Evolutionary conservation across 2,888 invertebrate species (phyloP).

Genomic region (Cryptus armator): DNA sequence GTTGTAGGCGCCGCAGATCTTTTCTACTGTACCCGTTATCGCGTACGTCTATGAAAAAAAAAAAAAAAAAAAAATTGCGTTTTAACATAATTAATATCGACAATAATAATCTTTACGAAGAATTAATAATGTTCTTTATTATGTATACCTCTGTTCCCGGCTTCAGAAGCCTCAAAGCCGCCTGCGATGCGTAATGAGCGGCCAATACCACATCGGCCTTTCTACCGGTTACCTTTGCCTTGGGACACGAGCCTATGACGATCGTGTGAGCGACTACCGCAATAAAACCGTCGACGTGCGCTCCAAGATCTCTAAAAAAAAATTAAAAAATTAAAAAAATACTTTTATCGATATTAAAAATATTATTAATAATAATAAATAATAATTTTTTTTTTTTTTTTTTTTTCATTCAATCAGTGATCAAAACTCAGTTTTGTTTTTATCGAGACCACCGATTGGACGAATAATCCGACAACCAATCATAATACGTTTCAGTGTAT

Average conservation of each 20-base stretch:
- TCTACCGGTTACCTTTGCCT: slow-evolving; percentile 92
- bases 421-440: neutral
- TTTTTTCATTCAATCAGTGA: neutral
- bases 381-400: neutral
- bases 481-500: neutral
- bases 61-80: neutral
- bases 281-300: slow-evolving; percentile 99
- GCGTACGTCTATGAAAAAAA: slow-evolving; percentile 90
- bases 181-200: slow-evolving; percentile 98
- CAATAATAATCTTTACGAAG: slow-evolving; percentile 16
- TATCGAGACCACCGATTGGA: neutral
- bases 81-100: too few species aligned
- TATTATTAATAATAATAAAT: too few species aligned
- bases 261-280: slow-evolving; percentile 99
- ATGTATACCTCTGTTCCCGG: slow-evolving; percentile 93
- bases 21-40: slow-evolving; percentile 96
- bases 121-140: slow-evolving; percentile 31
- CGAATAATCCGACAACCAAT: neutral
- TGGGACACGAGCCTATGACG: slow-evolving; percentile 92
- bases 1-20: slow-evolving; percentile 96
- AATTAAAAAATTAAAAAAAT: neutral
- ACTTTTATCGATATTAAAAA: too few species aligned
- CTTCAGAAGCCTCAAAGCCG: slow-evolving; percentile 96
- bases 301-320: slow-evolving; percentile 95
- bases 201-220: slow-evolving; percentile 98